These are phyloP conservation scores for Chroicocephalus ridibundus DNA, from an alignment of 2,113 vertebrate species.

Conservation along the genomic window DNA sequence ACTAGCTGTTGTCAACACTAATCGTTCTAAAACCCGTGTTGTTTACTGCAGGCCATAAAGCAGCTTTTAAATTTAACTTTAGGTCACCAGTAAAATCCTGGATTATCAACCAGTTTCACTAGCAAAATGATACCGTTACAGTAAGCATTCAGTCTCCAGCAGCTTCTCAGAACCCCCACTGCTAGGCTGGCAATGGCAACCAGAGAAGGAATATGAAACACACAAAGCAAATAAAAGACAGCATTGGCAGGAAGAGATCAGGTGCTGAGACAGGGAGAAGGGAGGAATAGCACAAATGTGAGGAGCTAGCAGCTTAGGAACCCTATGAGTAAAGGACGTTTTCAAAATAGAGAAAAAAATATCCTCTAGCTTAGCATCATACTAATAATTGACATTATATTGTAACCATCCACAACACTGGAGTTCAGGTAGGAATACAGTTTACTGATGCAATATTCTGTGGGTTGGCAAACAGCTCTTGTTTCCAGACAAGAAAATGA, in stretches of 20 bases:
- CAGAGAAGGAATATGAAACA: neutral
- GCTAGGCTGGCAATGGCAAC: neutral
- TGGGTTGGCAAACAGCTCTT: neutral
- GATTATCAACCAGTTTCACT: neutral
- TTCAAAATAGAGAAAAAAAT: neutral
- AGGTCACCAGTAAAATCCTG: neutral
- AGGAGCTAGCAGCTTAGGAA: neutral
- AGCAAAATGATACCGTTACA: neutral
- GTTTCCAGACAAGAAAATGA: neutral
- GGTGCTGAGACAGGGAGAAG: neutral
- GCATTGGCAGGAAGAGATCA: neutral
- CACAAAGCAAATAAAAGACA: neutral
- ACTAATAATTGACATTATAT: neutral
- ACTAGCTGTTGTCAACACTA: neutral
- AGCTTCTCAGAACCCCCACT: neutral
- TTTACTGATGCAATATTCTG: neutral
- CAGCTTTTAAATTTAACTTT: neutral
- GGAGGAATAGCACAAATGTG: neutral
- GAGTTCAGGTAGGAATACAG: neutral
- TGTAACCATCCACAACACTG: neutral
- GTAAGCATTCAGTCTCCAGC: neutral
- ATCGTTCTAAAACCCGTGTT: neutral
- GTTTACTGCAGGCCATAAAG: neutral
- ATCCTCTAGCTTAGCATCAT: neutral
- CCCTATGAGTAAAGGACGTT: neutral